Evolutionary conservation across 2,888 invertebrate species (phyloP).

Genomic region (Clistopyga incitator): DNA sequence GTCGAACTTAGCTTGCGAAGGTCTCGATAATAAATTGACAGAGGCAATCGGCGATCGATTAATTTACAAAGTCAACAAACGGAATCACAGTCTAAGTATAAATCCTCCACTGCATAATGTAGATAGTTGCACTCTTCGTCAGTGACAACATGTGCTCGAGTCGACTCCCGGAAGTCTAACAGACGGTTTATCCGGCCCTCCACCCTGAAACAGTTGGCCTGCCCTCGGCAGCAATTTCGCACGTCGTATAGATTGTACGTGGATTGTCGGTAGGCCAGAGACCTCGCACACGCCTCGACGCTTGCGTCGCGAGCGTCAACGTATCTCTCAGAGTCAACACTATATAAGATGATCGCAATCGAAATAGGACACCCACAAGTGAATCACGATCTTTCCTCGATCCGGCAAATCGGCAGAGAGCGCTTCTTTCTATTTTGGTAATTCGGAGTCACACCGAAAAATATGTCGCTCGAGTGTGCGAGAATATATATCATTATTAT

Average conservation of each 20-base stretch:
- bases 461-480: background rate
- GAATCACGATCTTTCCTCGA: constrained; percentile 33
- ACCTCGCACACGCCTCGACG: background rate
- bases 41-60: constrained; percentile 1
- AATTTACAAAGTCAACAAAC: background rate
- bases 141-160: constrained; percentile 36
- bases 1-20: background rate
- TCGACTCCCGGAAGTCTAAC: constrained; percentile 60
- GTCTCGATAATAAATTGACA: constrained; percentile 2
- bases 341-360: background rate
- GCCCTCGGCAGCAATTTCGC: constrained; percentile 51
- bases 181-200: constrained; percentile 60
- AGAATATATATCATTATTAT: background rate
- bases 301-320: background rate
- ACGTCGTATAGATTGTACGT: constrained; percentile 21
- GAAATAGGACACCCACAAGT: constrained; percentile 1
- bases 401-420: background rate
- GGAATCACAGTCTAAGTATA: background rate
- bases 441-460: background rate
- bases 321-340: constrained; percentile 1
- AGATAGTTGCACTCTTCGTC: constrained; percentile 2
- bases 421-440: constrained; percentile 40
- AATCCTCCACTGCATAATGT: background rate
- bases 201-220: constrained; percentile 55
- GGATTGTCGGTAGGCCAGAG: constrained; percentile 12